Conservation (phyloP, 2,797 vertebrate genomes). For the Alcedo quadribrachys region DNA sequence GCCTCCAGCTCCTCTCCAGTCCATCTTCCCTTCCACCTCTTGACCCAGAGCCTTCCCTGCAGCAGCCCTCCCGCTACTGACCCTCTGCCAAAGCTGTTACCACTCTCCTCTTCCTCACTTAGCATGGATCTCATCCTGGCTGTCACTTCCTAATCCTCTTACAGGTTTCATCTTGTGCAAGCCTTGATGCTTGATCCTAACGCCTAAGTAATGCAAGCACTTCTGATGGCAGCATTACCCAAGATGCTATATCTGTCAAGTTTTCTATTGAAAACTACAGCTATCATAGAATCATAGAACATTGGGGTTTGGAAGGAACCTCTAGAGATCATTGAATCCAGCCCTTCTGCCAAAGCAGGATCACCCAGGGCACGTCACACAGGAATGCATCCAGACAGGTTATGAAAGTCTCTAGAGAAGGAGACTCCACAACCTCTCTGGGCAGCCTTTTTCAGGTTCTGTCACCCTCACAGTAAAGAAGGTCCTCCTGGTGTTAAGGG, state of each 20-base stretch:
- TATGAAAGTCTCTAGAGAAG: too few species aligned
- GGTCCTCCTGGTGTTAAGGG: too few species aligned
- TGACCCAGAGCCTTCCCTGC: fast-evolving
- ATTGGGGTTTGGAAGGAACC: too few species aligned
- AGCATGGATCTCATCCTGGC: background rate
- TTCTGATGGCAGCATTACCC: background rate
- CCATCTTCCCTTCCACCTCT: background rate
- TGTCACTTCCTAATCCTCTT: background rate
- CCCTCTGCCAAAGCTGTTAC: background rate
- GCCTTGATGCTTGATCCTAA: background rate
- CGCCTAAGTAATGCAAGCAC: fast-evolving
- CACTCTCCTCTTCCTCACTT: fast-evolving
- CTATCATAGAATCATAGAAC: background rate
- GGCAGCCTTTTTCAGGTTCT: too few species aligned
- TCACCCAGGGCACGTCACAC: too few species aligned
- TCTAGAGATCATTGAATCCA: too few species aligned
- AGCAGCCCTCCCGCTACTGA: background rate
- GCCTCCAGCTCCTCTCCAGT: background rate
- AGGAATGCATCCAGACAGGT: too few species aligned
- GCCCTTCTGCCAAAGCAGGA: too few species aligned
- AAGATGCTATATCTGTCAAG: fast-evolving
- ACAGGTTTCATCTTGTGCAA: background rate
- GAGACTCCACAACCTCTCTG: too few species aligned
- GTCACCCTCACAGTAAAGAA: too few species aligned
- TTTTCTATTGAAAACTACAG: background rate